phyloP scores from a whole-genome alignment of 2,113 vertebrate species.

The Calyptomena viridis region DNA sequence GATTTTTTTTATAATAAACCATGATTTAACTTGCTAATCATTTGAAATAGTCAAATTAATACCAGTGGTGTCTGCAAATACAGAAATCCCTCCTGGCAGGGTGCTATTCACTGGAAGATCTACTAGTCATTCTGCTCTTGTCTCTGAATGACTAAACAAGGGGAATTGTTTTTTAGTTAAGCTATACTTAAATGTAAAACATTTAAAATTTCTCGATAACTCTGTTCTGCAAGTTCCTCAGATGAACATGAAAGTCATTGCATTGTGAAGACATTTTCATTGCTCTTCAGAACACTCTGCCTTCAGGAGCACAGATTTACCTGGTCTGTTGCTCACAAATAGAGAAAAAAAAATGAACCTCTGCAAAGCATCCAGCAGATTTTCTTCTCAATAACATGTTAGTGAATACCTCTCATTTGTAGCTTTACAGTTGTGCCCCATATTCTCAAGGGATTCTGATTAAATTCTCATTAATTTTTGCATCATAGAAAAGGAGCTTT shows the following conservation, averaged over 20 bases:
- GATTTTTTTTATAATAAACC: background rate
- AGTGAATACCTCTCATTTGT: background rate
- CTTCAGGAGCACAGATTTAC: background rate
- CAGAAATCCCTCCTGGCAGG: background rate
- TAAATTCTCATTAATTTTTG: conserved; percentile 7
- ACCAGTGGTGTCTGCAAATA: background rate
- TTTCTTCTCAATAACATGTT: background rate
- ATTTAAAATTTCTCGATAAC: background rate
- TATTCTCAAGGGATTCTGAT: background rate
- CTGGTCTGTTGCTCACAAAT: background rate
- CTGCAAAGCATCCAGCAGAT: background rate
- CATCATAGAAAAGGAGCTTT: background rate
- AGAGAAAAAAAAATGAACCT: background rate
- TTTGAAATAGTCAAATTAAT: background rate
- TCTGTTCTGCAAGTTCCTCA: background rate
- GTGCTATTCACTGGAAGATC: background rate
- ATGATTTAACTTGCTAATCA: background rate
- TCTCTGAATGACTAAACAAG: background rate
- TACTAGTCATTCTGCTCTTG: background rate
- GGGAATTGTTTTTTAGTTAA: background rate
- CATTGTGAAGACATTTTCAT: background rate
- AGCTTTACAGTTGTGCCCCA: background rate
- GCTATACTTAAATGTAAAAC: background rate
- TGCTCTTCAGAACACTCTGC: background rate
- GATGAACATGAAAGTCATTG: background rate